These are phyloP conservation scores for Steinernema scapterisci DNA, from an alignment of 2,888 invertebrate genomes.

Conservation along the genomic window DNA sequence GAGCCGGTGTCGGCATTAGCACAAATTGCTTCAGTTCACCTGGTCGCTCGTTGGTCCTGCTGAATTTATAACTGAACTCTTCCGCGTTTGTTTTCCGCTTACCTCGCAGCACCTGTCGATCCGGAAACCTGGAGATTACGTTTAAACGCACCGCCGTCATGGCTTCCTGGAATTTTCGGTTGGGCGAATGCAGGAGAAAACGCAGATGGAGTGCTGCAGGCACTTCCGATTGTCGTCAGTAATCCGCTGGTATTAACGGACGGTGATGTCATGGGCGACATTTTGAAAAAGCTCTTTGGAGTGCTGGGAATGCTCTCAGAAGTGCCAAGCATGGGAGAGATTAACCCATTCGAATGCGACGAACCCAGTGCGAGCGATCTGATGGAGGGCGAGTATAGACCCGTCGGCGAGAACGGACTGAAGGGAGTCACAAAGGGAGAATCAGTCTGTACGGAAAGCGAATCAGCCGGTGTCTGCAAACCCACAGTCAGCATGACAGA, in stretches of 20 bases:
- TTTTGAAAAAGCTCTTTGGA: background rate
- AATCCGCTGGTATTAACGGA: background rate
- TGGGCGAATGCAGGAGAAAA: conserved; percentile 13
- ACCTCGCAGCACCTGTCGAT: background rate
- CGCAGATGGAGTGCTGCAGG: background rate
- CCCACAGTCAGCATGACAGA: background rate
- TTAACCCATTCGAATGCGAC: background rate
- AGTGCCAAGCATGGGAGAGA: conserved; percentile 9
- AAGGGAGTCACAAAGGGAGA: background rate
- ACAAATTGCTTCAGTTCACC: conserved; percentile 72
- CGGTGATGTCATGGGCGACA: conserved; percentile 21
- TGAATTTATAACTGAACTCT: background rate
- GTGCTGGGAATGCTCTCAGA: conserved; percentile 34
- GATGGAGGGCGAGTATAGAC: conserved; percentile 17
- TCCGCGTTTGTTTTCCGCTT: background rate
- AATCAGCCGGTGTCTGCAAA: background rate
- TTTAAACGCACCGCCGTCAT: background rate
- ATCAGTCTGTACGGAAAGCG: conserved; percentile 3
- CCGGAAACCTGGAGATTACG: background rate
- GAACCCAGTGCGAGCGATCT: background rate
- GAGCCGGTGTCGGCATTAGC: conserved; percentile 90
- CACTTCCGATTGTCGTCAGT: conserved; percentile 16
- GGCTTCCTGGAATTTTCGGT: conserved; percentile 10
- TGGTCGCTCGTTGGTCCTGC: background rate
- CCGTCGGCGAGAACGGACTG: conserved; percentile 3